A percentile compares a stretch with the other conserved stretches of the same genome.
Evolutionary conservation across 2,113 vertebrate genomes (phyloP).

Genomic region (Coracopsis vasa): DNA sequence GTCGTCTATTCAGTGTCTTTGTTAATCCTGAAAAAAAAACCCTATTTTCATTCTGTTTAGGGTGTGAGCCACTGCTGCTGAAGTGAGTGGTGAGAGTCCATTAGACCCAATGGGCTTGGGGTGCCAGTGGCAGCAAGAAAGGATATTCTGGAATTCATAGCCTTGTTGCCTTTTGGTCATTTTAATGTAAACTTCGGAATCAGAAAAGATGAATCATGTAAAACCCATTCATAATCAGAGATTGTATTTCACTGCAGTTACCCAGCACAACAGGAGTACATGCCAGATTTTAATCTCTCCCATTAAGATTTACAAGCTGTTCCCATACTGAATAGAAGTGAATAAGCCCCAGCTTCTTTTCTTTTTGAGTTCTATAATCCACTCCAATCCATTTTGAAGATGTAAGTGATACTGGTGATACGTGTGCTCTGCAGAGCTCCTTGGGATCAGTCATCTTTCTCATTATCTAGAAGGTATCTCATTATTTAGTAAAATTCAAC

Average conservation of each 20-base stretch:
- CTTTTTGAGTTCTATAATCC: not conserved
- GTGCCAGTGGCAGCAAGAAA: not conserved
- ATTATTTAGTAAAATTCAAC: not conserved
- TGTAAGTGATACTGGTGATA: not conserved
- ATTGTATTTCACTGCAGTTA: conserved; percentile 31
- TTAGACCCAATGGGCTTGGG: not conserved
- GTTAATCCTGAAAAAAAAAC: not conserved
- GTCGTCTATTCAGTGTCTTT: not conserved
- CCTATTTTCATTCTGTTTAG: not conserved
- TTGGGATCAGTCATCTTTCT: not conserved
- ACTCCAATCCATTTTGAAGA: not conserved
- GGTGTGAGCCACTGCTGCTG: not conserved
- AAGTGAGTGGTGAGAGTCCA: not conserved
- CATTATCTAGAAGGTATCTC: not conserved
- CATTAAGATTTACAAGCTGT: not conserved
- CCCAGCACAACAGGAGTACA: conserved; percentile 13
- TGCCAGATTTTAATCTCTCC: not conserved
- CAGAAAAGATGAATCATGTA: conserved; percentile 33
- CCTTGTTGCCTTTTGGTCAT: conserved; percentile 40
- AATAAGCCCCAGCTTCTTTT: not conserved
- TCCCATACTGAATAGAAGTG: not conserved
- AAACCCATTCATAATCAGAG: conserved; percentile 30
- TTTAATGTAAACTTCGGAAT: conserved; percentile 54
- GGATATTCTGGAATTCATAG: conserved; percentile 24
- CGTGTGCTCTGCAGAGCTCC: not conserved